Evolutionary conservation across 1,140 invertebrate genomes (phyloP).

Genomic region (Drosophila kikkawai): DNA sequence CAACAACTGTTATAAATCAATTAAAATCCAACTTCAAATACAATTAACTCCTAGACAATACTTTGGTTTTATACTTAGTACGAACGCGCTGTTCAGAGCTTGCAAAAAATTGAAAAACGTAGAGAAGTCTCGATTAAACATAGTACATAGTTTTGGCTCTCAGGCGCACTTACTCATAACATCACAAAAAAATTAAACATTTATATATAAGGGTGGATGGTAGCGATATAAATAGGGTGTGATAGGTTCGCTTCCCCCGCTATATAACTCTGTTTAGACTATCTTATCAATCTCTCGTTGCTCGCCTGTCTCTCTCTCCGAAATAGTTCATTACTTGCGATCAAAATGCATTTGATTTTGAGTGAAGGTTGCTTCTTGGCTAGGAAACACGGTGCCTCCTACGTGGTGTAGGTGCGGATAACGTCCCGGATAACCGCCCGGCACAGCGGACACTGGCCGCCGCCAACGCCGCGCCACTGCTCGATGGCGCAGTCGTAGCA

Average conservation of each 20-base stretch:
- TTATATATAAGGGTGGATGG: slow-evolving; percentile 14
- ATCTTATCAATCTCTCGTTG: slow-evolving; percentile 15
- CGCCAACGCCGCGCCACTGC: slow-evolving; percentile 95
- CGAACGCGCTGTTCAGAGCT: slow-evolving; percentile 27
- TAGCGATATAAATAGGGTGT: slow-evolving; percentile 48
- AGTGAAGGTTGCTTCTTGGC: slow-evolving; percentile 45
- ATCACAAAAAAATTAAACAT: slow-evolving; percentile 81
- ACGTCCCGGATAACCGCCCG: slow-evolving; percentile 96
- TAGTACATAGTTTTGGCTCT: slow-evolving; percentile 53
- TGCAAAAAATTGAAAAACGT: slow-evolving; percentile 57
- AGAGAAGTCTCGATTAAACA: slow-evolving; percentile 34
- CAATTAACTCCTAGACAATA: slow-evolving; percentile 60
- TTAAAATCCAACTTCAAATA: slow-evolving; percentile 33
- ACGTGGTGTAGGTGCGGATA: slow-evolving; percentile 97
- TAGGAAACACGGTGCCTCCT: slow-evolving; percentile 80
- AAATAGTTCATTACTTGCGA: slow-evolving; percentile 25
- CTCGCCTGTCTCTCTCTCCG: slow-evolving; percentile 32
- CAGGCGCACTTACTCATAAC: slow-evolving; percentile 71
- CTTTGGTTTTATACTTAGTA: slow-evolving; percentile 65
- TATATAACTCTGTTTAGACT: slow-evolving; percentile 20
- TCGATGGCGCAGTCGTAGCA: slow-evolving; percentile 97
- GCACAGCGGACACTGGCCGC: slow-evolving; percentile 97
- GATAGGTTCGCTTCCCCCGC: slow-evolving; percentile 28
- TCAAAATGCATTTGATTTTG: slow-evolving; percentile 64
- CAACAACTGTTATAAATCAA: slow-evolving; percentile 58